Evolutionary conservation across 2,888 invertebrate genomes (phyloP), one percentile per base, ranked within the genome.

Genomic region (Urechis unicinctus): DNA sequence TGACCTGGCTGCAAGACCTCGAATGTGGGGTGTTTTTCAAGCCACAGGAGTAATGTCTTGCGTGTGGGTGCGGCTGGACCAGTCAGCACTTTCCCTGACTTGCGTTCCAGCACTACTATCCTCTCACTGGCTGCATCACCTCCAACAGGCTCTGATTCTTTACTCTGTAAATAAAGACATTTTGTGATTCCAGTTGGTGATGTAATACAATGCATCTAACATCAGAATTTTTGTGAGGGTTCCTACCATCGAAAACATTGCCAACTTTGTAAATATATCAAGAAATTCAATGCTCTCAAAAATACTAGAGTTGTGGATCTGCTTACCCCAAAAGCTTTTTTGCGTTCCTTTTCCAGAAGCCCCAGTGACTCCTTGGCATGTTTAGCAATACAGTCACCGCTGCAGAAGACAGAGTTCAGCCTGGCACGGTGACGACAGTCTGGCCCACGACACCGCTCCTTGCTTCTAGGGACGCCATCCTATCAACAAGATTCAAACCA

Each of bases 11-110:
- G 68, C 5, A 91, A 85, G 0, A 91, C 88, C 81, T 92, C 89
- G 76, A 85, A 93, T 0, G 88, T 88, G 2, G 91, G 92, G 81
- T 93, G 88, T 65, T 86, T 86, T 72, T 87, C 86, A 13, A 94
- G 80, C 91, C 91, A 94, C 29, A 84, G 82, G 68, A 87, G 87
- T 36, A 94, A 81, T 72, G 87, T 88, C 28, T 85, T 83, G 36
- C 87, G 85, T 9, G 86, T 87, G 0, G 93, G 93, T 43, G 91
- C 92, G 72, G 85, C 86, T 21, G 83, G 82, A 6, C 91, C 92
- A 57, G 85, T 83, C 62, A 87, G 78, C 66, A 85, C 63, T 29
- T 66, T 85, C 2, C 91, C 91, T 41, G 85, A 85, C 72, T 86
- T 85, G 48, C 88, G 83, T 73, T 93, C 91, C 73, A 87, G 86